Base-by-base conservation (phyloP, 2,797 vertebrate genomes). In the Trachops cirrhosus region DNA sequence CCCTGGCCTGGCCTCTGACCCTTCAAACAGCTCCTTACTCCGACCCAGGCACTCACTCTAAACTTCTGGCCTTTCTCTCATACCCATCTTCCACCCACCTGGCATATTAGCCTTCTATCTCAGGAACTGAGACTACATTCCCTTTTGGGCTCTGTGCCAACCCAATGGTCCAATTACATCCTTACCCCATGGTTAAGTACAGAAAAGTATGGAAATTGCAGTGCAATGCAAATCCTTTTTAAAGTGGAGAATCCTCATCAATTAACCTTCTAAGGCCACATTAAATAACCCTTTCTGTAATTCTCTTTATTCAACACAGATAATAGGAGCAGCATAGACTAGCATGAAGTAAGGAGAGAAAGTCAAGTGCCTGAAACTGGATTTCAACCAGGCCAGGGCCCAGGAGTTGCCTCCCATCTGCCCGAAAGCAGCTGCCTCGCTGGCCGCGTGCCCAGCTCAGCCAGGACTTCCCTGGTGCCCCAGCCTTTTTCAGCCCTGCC, bases 261-360 rank as follows among this genome's bases (percentile, higher is more conserved):
- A 2, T 44, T 3, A 67, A 73, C 24, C 54, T 75, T 68, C 50
- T 41, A 29, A 5, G 50, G 39, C 39, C 80, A 32, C 84, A 39
- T 48, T 64, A 52, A 74, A 11, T 8, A 78, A 68, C 21, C 16
- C 21, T 86, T 80, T 88, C n/a, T 80, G 2, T 26, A 34, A 41
- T 29, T 91, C 54, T 86, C 88, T 73, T 26, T 37, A 19, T 62
- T 78, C 64, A 68, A 37, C 68, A 68, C 32, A 68, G 6, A 21
- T 46, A 32, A 46, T 37, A 57, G 21, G 5, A 89, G n/a, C 22
- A 64, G n/a, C 34, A 18, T 41, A 48, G 37, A 34, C 22, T 34
- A 86, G 9, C 34, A 34, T 89, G 34, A 84, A 79, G 34, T 52
- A 82, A 75, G 15, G 15, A 44, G 70, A 37, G 78, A 78, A 85